Evolutionary conservation across 1,140 invertebrate species (phyloP).

Genomic region (Calycopis cecrops): DNA sequence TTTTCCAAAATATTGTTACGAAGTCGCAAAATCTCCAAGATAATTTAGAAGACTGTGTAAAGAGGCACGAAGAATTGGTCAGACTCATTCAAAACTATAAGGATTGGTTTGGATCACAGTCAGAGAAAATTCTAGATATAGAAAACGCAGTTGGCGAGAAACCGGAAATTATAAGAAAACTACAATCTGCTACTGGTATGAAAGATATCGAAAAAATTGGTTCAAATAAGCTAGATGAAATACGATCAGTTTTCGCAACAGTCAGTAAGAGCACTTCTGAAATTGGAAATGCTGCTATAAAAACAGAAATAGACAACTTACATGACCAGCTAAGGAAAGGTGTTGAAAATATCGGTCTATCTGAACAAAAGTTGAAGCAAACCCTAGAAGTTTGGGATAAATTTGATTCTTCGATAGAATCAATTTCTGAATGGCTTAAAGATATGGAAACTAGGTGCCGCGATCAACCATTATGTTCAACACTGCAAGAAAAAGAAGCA

Average conservation of each 20-base stretch:
- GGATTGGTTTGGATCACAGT: constrained; percentile 86
- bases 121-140: constrained; percentile 84
- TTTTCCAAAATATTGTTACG: constrained; percentile 91
- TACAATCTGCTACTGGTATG: constrained; percentile 81
- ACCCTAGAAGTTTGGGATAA: constrained; percentile 89
- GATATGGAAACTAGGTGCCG: constrained; percentile 88
- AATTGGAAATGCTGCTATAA: constrained; percentile 83
- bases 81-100: constrained; percentile 82
- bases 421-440: constrained; percentile 89
- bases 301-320: constrained; percentile 83
- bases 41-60: constrained; percentile 89
- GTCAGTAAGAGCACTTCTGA: constrained; percentile 90
- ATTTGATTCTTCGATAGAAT: constrained; percentile 88
- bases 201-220: constrained; percentile 83
- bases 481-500: constrained; percentile 86
- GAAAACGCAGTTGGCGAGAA: constrained; percentile 89
- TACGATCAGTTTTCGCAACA: constrained; percentile 80
- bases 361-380: constrained; percentile 82
- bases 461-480: constrained; percentile 88
- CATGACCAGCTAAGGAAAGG: constrained; percentile 80
- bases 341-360: constrained; percentile 78
- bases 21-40: constrained; percentile 91
- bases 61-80: constrained; percentile 89
- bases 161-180: constrained; percentile 83
- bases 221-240: constrained; percentile 80